Percentiles rank a stretch among this genome's conserved stretches.
Conservation (phyloP, 2,113 vertebrate genomes). For the Muntiacus reevesi region DNA sequence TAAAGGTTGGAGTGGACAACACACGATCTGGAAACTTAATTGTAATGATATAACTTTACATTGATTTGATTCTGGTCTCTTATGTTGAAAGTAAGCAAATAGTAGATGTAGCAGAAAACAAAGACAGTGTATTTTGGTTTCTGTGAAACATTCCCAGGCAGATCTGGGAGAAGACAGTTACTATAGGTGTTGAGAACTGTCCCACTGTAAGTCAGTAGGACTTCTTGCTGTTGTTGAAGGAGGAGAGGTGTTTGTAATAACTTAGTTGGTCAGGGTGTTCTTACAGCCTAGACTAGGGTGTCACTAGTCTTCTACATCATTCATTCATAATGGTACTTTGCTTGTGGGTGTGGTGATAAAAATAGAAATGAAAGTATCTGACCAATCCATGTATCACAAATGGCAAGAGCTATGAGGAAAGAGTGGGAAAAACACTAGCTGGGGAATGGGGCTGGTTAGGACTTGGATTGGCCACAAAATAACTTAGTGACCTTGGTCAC, state of each 20-base stretch:
- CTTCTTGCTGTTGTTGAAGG: not conserved
- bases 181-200: not conserved
- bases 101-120: not conserved
- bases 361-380: not conserved
- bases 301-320: not conserved
- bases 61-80: not conserved
- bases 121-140: not conserved
- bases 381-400: not conserved
- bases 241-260: not conserved
- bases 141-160: not conserved
- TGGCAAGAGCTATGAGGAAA: not conserved
- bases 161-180: not conserved
- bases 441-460: not conserved
- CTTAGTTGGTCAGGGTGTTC: not conserved
- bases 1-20: not conserved
- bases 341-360: not conserved
- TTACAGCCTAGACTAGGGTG: not conserved
- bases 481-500: not conserved
- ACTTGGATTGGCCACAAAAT: not conserved
- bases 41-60: not conserved
- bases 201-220: not conserved
- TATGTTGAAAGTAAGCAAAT: constrained; percentile 5
- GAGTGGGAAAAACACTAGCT: not conserved
- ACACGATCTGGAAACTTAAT: not conserved
- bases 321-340: not conserved